Percentiles rank a stretch among this genome's conserved stretches.
phyloP scores from a whole-genome alignment of 2,888 invertebrate genomes.

The Cyclophora punctaria region DNA sequence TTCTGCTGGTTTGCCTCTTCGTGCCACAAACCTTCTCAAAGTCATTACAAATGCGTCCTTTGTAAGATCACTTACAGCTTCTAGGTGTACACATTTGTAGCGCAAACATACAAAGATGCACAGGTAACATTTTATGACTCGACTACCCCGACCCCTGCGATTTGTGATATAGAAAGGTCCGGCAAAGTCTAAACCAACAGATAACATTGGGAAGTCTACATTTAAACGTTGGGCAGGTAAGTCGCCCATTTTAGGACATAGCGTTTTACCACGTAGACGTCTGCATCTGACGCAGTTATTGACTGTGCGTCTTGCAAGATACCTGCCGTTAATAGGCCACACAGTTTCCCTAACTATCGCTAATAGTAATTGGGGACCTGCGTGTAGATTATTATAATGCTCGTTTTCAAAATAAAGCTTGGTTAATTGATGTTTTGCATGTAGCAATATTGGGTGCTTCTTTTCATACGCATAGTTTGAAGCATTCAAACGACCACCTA shows the following conservation, averaged over 20 bases:
- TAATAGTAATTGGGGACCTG: constrained; percentile 19
- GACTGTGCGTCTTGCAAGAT: constrained; percentile 14
- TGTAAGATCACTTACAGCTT: constrained; percentile 21
- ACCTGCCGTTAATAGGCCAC: constrained; percentile 21
- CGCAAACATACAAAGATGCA: constrained; percentile 19
- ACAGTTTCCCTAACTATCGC: constrained; percentile 12
- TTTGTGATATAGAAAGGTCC: constrained; percentile 9
- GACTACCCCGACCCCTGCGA: constrained; percentile 10
- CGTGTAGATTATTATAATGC: constrained; percentile 18
- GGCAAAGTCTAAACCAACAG: constrained; percentile 11
- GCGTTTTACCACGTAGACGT: constrained; percentile 12
- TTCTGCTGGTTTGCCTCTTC: constrained; percentile 24
- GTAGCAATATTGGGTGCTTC: constrained; percentile 24
- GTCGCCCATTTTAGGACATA: constrained; percentile 23
- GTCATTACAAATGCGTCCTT: constrained; percentile 23
- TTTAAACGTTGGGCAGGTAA: constrained; percentile 16
- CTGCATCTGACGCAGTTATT: constrained; percentile 12
- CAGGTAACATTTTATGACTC: constrained; percentile 14
- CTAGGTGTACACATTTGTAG: constrained; percentile 21
- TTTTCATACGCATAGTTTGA: constrained; percentile 15
- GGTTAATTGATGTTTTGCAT: constrained; percentile 21
- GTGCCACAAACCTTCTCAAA: constrained; percentile 22
- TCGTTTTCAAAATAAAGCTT: constrained; percentile 15
- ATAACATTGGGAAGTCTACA: constrained; percentile 15
- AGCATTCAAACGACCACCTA: constrained; percentile 22